Evolutionary conservation across 2,888 invertebrate genomes (phyloP).

Genomic region (Cynaeus angustus): DNA sequence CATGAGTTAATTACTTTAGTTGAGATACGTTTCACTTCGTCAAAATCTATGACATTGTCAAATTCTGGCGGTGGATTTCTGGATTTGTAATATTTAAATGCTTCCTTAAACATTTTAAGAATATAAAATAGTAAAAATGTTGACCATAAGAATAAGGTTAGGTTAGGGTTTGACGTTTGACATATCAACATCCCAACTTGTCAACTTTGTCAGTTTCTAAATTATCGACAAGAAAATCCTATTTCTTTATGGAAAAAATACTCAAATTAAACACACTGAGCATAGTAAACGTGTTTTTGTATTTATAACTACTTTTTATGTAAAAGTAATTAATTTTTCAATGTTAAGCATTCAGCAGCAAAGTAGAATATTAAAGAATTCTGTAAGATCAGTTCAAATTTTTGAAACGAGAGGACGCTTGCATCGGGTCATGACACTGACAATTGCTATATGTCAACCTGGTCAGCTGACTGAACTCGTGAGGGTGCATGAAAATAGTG

Average conservation of each 20-base stretch:
- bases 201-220: too few relatives aligned
- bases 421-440: neutral
- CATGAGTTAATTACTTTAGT: slow-evolving; percentile 48
- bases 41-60: slow-evolving; percentile 77
- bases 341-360: neutral
- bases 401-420: slow-evolving; percentile 10
- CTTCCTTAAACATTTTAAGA: slow-evolving; percentile 77
- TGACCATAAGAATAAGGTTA: too few relatives aligned
- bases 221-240: too few relatives aligned
- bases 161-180: too few relatives aligned
- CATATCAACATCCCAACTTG: too few relatives aligned
- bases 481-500: slow-evolving; percentile 48
- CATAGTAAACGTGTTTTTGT: too few relatives aligned
- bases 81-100: slow-evolving; percentile 88
- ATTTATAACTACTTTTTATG: too few relatives aligned
- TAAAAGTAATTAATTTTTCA: too few relatives aligned
- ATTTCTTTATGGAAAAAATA: too few relatives aligned
- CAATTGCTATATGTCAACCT: slow-evolving; percentile 38
- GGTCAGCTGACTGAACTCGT: slow-evolving; percentile 54
- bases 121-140: too few relatives aligned
- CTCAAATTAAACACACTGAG: too few relatives aligned
- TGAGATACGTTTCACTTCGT: slow-evolving; percentile 54
- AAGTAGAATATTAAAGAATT: neutral
- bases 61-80: slow-evolving; percentile 79
- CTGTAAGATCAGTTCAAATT: neutral